Evolutionary conservation across 2,888 invertebrate species (phyloP).

Genomic region (Eupithecia abbreviata): DNA sequence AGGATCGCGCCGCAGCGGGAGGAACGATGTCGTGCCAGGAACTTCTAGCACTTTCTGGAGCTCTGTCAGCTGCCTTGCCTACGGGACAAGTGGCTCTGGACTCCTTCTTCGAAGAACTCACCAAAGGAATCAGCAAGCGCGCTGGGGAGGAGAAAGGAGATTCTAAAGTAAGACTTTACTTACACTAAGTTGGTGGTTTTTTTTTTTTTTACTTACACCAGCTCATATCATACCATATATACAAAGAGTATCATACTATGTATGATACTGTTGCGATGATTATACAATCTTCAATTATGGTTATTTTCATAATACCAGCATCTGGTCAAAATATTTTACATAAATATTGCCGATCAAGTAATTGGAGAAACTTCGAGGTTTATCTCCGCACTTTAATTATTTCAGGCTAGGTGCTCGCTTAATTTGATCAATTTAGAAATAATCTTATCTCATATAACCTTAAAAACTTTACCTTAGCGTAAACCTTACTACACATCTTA

Average conservation of each 20-base stretch:
- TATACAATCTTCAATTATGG: not conserved
- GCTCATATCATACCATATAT: too few relatives aligned
- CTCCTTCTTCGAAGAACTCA: conserved; percentile 91
- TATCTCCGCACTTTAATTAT: not conserved
- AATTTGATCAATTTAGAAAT: not conserved
- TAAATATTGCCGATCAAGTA: not conserved
- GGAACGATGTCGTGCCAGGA: conserved; percentile 94
- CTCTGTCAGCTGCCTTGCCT: conserved; percentile 94
- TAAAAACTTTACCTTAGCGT: not conserved
- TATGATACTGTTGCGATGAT: not conserved
- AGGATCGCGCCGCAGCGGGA: conserved; percentile 75
- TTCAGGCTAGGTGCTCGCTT: not conserved
- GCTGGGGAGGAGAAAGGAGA: conserved; percentile 76
- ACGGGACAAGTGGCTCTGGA: conserved; percentile 93
- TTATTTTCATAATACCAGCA: not conserved
- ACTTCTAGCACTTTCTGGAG: conserved; percentile 95
- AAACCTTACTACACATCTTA: not conserved
- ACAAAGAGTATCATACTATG: not conserved
- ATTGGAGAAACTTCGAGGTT: not conserved
- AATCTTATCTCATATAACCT: not conserved
- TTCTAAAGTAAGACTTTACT: conserved; percentile 60
- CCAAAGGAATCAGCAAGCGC: conserved; percentile 86
- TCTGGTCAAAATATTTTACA: not conserved
- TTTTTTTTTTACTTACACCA: not conserved
- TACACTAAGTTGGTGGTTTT: not conserved